Base-by-base conservation (phyloP, 2,113 vertebrate species). In the Jacana jacana region DNA sequence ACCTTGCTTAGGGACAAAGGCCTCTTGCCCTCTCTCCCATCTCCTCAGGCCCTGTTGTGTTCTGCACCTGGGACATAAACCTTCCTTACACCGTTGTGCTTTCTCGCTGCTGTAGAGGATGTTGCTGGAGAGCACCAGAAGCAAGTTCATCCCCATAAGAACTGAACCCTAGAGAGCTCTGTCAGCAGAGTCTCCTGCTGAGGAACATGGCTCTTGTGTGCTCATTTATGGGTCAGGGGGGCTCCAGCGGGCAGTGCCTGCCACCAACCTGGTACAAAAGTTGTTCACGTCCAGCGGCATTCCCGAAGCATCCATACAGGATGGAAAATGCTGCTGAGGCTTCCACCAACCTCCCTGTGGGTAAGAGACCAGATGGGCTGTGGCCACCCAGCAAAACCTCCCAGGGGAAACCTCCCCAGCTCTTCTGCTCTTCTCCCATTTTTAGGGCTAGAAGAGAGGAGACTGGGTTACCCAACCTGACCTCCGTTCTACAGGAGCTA, bases 161-260 rank as follows among this genome's bases (percentile, higher is more conserved):
- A 24, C 7, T 10, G 48, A 42, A 42, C 31, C 37, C 40, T 33
- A 19, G 61, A 5, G 22, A 66, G n/a, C 55, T 55, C 22, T 23
- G 2, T 10, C 24, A 5, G 55, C 15, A 1, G 1, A 0, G 7
- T 1, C 13, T 30, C 39, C 28, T 33, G 35, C 60, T 39, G 76
- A 28, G 61, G 33, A 16, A 0, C 6, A 3, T 3, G 25, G 35
- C 35, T 63, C 8, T 9, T 9, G 31, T 19, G 8, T 13, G 6
- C 44, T 42, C 12, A 2, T 23, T 9, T 12, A 1, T 0, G 2
- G 60, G 19, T 30, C 42, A 6, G 10, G 3, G 1, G 19, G 6
- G 25, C 6, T 46, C 20, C 2, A 25, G 48, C 22, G 10, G 15
- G 28, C 40, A 4, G 4, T 11, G 42, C 0, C 4, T 6, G 11